Conservation (phyloP, 92 coral and sea anemone genomes). For the Anthopleura xanthogrammica region DNA sequence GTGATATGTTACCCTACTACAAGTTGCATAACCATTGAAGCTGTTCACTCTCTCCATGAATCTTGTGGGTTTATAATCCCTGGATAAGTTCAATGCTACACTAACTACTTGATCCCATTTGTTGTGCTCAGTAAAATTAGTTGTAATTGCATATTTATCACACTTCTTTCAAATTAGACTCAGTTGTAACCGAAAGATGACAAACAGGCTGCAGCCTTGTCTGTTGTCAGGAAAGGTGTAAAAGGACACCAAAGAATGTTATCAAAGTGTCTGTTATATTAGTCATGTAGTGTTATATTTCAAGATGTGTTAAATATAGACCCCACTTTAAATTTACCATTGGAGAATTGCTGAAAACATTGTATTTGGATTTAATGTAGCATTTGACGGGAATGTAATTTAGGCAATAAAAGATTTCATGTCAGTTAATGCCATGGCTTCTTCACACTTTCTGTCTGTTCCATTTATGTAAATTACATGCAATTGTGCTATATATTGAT, state of each 20-base stretch:
- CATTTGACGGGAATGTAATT: no score
- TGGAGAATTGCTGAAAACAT: no score
- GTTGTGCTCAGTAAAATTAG: background rate
- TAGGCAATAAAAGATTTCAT: no score
- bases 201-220: background rate
- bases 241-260: background rate
- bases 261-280: background rate
- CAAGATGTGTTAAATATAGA: background rate
- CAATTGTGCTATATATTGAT: no score
- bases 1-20: background rate
- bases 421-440: no score
- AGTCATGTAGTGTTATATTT: background rate
- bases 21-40: background rate
- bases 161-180: background rate
- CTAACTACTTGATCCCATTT: background rate
- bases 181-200: background rate
- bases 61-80: background rate
- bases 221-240: background rate
- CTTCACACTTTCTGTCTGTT: no score
- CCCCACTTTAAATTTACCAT: no score
- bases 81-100: background rate
- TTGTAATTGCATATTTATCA: background rate
- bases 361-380: no score
- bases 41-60: no score
- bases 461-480: no score